Base-by-base conservation (phyloP, 64 coral and sea anemone genomes). In the Pachyseris speciosa region DNA sequence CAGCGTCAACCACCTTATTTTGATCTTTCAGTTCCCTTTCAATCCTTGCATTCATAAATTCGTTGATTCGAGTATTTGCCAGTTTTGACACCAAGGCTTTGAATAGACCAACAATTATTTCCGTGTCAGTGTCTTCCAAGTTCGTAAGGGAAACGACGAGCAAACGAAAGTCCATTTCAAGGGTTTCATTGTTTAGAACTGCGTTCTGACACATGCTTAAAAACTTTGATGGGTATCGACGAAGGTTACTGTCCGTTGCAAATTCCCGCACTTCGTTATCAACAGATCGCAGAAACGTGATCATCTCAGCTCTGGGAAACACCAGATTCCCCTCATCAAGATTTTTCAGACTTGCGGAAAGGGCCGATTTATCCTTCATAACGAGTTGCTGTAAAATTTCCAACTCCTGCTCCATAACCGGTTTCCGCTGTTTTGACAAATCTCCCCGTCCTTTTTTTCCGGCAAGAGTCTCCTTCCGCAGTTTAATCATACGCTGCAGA, bases 21-120 rank as follows among this genome's bases (percentile, higher is more conserved):
- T 90, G 32, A 1, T 24, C 42, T 30, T 80, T 90, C 17, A 90
- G 74, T 37, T 90, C 53, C 51, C 74, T 67, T 33, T 90, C 87
- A 17, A 49, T 40, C 73, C 60, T 89, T 1, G 74, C 87, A 79
- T 78, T 78, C 25, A 78, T 67, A 27, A 64, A 79, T 51, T 79
- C 86, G 9, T 89, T 89, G 2, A 89, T 78, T 17, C 72, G 29
- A 17, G 74, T 90, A 31, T 51, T 61, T 67, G 22, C 20, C 17
- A 25, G 36, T 36, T 45, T 88, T n/a, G 86, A 65, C 37, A 76
- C 53, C n/a, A 76, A 47, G 36, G 51, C 38, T 64, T 68, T 78
- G 7, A 45, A 89, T 49, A 79, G 61, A 12, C 59, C 40, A 78
- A 22, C 9, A 39, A 89, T n/a, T 33, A 79, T 25, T 78, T 89